Evolutionary conservation across 1,140 invertebrate genomes (phyloP), one percentile per base, ranked within the genome.

Genomic region (Chionoecetes opilio): DNA sequence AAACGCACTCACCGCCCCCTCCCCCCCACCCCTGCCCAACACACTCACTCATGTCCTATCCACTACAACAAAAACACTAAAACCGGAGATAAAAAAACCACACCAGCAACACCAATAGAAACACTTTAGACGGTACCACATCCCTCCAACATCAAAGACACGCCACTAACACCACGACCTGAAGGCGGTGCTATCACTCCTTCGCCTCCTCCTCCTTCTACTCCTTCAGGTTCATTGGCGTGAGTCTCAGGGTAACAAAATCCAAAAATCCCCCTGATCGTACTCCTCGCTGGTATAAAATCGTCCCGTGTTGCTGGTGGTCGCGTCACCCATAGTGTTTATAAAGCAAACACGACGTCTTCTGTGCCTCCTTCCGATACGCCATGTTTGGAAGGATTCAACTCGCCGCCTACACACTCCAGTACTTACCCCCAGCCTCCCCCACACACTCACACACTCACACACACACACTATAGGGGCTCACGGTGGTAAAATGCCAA

Each of bases 241-340:
- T 87, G 8, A 37, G 32, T 32, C 32, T 87, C 17, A 34, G 37
- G 29, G 29, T n/a, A 87, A 32, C 85, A 87, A 32, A 32, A 35
- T 35, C 85, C 29, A 17, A 34, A 17, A 34, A 37, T 34, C 37
- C 9, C 32, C 85, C 37, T 17, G 29, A 31, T 87, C 63, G 26
- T 75, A 17, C 21, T 26, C 14, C 34, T 87, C 29, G 32, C 14
- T 21, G 32, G n/a, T 26, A 32, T 26, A 32, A 26, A 87, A 87
- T 87, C 85, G 0, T 2, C 85, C 85, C 11, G n/a, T 87, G 85
- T 87, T 87, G 21, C 85, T 31, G 85, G 11, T 87, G 9, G 34
- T 87, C n/a, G 85, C 85, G 85, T 35, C 85, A 38, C 37, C 29
- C 37, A 26, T 35, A 29, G 85, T 87, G 85, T 87, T 87, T 87